These are phyloP conservation scores for Leptocoma aspasia DNA, from an alignment of 2,113 vertebrate genomes.

Conservation along the genomic window DNA sequence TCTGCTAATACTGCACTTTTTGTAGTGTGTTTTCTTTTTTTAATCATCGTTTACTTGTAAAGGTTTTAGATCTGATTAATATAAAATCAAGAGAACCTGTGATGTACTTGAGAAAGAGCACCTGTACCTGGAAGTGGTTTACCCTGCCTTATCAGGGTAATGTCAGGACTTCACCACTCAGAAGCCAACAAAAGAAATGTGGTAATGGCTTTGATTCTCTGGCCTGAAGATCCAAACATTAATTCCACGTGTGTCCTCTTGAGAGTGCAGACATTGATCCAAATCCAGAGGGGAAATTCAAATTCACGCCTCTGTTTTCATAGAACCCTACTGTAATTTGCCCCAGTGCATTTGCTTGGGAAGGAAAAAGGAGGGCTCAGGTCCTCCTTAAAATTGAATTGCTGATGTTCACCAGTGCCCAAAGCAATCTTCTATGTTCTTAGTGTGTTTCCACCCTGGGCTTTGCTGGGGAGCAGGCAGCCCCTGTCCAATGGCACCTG, in stretches of 20 bases:
- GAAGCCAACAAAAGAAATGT: background rate
- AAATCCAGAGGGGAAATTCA: background rate
- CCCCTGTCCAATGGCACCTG: accelerated
- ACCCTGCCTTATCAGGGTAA: background rate
- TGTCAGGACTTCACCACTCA: background rate
- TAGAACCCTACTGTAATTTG: background rate
- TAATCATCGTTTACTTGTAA: background rate
- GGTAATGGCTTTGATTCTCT: background rate
- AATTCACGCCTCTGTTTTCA: background rate
- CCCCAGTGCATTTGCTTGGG: background rate
- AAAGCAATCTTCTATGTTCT: background rate
- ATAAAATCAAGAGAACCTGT: background rate
- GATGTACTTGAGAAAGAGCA: background rate
- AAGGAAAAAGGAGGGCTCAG: background rate
- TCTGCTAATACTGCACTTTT: background rate
- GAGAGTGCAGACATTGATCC: background rate
- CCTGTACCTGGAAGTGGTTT: background rate
- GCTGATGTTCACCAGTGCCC: accelerated
- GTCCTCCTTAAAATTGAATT: background rate
- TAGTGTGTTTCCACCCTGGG: accelerated
- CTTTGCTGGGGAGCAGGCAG: background rate
- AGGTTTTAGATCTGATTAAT: background rate
- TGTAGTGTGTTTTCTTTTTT: background rate
- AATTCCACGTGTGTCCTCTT: background rate
- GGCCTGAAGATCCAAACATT: no score